Conservation (phyloP, 2,888 invertebrate species). For the Dinocampus coccinellae region DNA sequence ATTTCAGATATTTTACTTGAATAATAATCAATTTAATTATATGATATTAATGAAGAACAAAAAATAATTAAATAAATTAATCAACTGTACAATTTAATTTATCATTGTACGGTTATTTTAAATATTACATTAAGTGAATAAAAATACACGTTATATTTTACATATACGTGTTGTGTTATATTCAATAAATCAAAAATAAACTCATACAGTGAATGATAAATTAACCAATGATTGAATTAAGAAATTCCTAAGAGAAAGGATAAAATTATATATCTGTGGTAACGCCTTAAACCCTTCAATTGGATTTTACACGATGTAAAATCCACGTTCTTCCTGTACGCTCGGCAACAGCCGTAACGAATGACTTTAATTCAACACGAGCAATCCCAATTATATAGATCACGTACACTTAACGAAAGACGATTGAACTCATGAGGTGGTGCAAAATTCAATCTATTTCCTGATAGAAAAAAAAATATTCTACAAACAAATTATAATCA, state of each 20-base stretch:
- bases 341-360: slow-evolving; percentile 50
- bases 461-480: background rate
- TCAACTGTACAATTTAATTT: no score
- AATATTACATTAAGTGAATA: no score
- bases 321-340: slow-evolving; percentile 43
- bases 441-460: background rate
- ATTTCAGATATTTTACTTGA: no score
- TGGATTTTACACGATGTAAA: slow-evolving; percentile 32
- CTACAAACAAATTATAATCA: background rate
- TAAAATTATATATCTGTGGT: background rate
- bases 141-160: no score
- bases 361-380: slow-evolving; percentile 48
- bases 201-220: no score
- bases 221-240: no score
- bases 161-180: no score
- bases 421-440: background rate
- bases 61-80: no score
- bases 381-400: slow-evolving; percentile 54
- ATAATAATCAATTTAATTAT: no score
- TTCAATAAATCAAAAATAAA: no score
- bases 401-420: background rate
- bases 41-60: no score
- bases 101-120: no score
- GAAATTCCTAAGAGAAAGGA: background rate
- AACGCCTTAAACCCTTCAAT: background rate